Conservation (phyloP, 2,888 invertebrate genomes). For the Falcaria lacertinaria region DNA sequence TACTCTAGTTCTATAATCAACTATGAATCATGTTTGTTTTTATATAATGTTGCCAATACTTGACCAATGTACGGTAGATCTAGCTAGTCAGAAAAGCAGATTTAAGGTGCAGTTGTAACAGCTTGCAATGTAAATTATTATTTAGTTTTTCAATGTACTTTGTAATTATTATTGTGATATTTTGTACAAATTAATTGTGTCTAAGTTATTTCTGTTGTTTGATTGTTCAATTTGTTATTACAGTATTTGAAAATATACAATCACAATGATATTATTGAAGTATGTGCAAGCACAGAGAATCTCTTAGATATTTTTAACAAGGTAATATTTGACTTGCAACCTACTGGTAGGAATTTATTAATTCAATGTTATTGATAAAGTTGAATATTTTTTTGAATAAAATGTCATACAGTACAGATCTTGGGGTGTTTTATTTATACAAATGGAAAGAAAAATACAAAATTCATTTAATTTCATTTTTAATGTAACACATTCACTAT, state of each 20-base stretch:
- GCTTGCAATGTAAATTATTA: constrained; percentile 7
- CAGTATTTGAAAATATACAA: neutral
- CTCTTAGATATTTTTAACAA: constrained; percentile 50
- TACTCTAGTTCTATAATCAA: constrained; percentile 1
- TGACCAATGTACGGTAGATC: neutral
- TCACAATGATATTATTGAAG: constrained; percentile 30
- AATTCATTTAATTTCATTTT: constrained; percentile 56
- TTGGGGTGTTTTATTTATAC: constrained; percentile 21
- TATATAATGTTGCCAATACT: neutral
- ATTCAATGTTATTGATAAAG: constrained; percentile 61
- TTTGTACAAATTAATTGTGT: constrained; percentile 69
- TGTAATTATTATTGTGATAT: constrained; percentile 67
- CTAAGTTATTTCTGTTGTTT: constrained; percentile 49
- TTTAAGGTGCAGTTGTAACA: neutral
- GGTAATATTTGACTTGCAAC: constrained; percentile 53
- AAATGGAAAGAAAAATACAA: constrained; percentile 38
- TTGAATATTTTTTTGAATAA: constrained; percentile 72
- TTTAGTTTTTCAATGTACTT: constrained; percentile 38
- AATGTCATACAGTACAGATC: constrained; percentile 45
- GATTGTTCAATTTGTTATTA: constrained; percentile 20
- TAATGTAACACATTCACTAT: constrained; percentile 73
- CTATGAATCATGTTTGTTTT: neutral
- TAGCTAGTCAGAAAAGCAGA: neutral
- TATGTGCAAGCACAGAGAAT: constrained; percentile 71
- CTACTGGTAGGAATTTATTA: constrained; percentile 51